Conservation (phyloP, 2,888 invertebrate genomes). For the Heliconius aoede region DNA sequence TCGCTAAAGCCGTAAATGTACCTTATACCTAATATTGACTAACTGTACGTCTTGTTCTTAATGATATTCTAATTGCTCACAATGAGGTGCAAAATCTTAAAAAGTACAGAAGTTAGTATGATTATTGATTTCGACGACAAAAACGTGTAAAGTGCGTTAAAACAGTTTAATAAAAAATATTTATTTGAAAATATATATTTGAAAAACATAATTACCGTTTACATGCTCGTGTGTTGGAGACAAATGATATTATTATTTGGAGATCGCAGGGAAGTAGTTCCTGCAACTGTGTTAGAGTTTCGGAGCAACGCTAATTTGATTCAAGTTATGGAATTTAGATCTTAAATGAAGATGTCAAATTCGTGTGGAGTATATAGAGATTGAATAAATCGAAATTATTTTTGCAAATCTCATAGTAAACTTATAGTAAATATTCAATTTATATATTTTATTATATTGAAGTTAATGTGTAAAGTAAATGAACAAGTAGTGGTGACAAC, state of each 20-base stretch:
- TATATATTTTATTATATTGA: too few species aligned
- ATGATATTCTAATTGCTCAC: slow-evolving; percentile 15
- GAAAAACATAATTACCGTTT: slow-evolving; percentile 39
- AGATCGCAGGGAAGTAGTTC: neutral
- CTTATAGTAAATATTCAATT: neutral
- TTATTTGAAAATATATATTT: too few species aligned
- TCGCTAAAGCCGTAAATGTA: slow-evolving; percentile 13
- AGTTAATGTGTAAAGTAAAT: too few species aligned
- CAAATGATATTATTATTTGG: slow-evolving; percentile 1
- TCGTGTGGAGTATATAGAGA: neutral
- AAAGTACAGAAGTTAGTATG: neutral
- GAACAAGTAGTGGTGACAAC: too few species aligned
- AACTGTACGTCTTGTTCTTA: neutral
- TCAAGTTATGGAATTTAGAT: slow-evolving; percentile 6
- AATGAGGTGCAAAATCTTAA: slow-evolving; percentile 21
- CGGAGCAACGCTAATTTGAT: neutral
- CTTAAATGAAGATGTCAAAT: neutral
- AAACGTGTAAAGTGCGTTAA: slow-evolving; percentile 19
- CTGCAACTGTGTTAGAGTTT: slow-evolving; percentile 17
- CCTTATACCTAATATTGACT: neutral
- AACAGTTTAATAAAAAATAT: slow-evolving; percentile 5
- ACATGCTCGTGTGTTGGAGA: slow-evolving; percentile 1
- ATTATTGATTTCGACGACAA: neutral
- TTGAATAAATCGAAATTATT: neutral
- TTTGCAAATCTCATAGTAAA: neutral